Conservation (phyloP, 2,113 vertebrate species). For the Sigmodon hispidus region DNA sequence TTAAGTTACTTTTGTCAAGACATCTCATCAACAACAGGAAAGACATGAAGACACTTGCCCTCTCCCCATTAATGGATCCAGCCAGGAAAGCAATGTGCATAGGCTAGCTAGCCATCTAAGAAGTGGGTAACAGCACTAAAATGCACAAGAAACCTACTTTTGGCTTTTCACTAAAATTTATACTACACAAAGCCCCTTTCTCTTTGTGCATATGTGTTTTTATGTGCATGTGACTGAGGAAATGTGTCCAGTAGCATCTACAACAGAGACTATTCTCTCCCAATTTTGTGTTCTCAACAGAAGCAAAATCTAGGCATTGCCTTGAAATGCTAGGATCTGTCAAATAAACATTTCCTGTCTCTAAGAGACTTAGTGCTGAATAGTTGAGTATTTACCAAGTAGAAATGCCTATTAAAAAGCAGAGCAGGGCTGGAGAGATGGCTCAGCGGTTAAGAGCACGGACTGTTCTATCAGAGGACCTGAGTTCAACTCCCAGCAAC, state of each 20-base stretch:
- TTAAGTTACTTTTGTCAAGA: neutral
- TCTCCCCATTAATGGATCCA: neutral
- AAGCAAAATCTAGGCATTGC: neutral
- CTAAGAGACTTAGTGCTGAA: neutral
- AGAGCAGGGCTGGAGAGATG: no score
- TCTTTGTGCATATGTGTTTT: neutral
- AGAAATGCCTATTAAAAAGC: neutral
- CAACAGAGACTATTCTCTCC: neutral
- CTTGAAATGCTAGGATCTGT: constrained; percentile 11
- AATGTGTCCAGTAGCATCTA: neutral
- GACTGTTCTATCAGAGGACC: no score
- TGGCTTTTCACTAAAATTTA: neutral
- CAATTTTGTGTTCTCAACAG: neutral
- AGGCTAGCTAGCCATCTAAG: neutral
- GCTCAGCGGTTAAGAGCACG: no score
- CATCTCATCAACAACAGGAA: neutral
- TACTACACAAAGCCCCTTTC: neutral
- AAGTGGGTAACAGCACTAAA: neutral
- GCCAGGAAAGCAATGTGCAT: neutral
- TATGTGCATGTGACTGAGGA: neutral
- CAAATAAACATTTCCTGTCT: neutral
- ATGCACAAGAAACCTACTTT: neutral
- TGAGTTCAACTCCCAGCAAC: no score
- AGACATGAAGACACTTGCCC: neutral
- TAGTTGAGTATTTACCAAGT: neutral